Evolutionary conservation across 2,113 vertebrate species (phyloP).

Genomic region (Phalacrocorax pelagicus): DNA sequence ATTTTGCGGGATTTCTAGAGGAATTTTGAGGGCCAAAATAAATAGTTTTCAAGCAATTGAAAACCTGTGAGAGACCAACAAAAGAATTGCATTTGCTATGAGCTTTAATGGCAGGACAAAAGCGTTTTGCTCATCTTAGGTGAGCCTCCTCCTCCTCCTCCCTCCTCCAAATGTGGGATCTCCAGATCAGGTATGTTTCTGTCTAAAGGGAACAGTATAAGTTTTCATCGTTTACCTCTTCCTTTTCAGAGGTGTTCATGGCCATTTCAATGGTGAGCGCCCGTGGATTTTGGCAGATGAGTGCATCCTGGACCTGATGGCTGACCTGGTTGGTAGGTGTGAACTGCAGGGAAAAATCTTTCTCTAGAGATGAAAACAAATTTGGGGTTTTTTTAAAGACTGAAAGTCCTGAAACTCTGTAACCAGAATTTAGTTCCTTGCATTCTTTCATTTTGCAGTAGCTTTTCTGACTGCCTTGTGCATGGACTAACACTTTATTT

Average conservation of each 20-base stretch:
- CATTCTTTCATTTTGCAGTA: neutral
- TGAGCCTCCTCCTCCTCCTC: neutral
- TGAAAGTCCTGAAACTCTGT: neutral
- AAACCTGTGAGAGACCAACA: neutral
- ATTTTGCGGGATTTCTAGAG: neutral
- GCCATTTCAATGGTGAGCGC: conserved; percentile 81
- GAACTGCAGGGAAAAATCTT: neutral
- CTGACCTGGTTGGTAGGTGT: conserved; percentile 85
- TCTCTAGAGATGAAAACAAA: neutral
- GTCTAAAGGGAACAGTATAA: neutral
- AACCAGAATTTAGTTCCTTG: neutral
- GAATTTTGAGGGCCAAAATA: neutral
- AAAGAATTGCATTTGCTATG: neutral
- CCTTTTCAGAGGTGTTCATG: conserved; percentile 83
- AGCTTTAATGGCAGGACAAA: neutral
- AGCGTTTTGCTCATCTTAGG: neutral
- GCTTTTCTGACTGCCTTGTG: neutral
- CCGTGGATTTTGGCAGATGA: conserved; percentile 91
- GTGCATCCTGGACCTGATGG: conserved; percentile 83
- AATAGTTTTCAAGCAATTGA: neutral
- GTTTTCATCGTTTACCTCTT: neutral
- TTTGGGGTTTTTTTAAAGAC: neutral
- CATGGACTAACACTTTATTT: neutral
- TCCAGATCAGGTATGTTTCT: neutral
- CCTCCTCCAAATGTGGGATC: neutral